phyloP scores from a whole-genome alignment of 2,797 vertebrate species.

The Bradypodion ventrale region DNA sequence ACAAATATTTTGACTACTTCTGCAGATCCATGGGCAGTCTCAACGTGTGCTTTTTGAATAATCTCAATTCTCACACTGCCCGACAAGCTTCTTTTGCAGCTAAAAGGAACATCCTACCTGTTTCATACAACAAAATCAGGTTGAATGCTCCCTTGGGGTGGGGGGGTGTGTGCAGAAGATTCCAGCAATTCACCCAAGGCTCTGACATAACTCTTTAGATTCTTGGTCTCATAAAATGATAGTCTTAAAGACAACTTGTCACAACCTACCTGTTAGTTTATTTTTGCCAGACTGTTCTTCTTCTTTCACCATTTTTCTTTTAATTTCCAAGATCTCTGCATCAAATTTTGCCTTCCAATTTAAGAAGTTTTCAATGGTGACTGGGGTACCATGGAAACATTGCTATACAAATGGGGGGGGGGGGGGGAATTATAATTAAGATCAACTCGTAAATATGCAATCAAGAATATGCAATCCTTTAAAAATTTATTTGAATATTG shows the following conservation, averaged over 20 bases:
- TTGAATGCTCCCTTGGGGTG: not conserved
- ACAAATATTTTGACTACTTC: too few relatives aligned
- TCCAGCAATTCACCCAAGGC: not conserved
- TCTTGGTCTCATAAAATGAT: accelerated
- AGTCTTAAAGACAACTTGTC: not conserved
- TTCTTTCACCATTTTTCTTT: constrained; percentile 90
- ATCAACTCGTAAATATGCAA: not conserved
- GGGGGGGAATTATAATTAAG: constrained; percentile 37
- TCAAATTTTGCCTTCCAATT: constrained; percentile 94
- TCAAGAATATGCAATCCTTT: not conserved
- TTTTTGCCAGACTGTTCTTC: constrained; percentile 89
- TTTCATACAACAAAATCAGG: not conserved
- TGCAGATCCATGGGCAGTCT: not conserved
- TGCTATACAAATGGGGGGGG: constrained; percentile 74
- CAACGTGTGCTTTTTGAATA: not conserved
- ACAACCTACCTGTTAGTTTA: constrained; percentile 89
- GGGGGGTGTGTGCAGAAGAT: not conserved
- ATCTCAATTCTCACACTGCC: too few relatives aligned
- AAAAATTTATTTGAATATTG: not conserved
- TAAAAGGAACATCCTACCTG: not conserved
- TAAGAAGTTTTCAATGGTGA: constrained; percentile 96
- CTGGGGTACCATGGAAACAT: constrained; percentile 94
- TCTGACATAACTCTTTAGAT: not conserved
- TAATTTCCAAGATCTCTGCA: constrained; percentile 86
- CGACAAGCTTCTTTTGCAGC: not conserved